Conservation (phyloP, 2,888 invertebrate genomes). For the Pecten maximus region DNA sequence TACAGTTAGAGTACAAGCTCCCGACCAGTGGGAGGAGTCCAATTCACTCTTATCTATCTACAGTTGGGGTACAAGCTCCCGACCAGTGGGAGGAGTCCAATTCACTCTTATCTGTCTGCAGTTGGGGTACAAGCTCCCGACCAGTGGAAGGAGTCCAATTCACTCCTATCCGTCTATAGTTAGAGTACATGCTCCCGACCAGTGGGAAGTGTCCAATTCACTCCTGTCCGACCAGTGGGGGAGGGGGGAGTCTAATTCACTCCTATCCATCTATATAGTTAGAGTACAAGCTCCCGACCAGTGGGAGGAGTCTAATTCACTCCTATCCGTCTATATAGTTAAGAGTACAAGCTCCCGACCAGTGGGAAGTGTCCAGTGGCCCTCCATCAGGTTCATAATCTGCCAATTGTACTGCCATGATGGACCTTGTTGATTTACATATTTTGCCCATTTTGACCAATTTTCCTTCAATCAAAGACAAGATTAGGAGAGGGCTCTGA, state of each 20-base stretch:
- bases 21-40: too few relatives aligned
- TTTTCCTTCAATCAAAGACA: neutral
- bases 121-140: too few relatives aligned
- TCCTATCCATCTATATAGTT: neutral
- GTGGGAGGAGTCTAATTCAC: neutral
- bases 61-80: too few relatives aligned
- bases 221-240: neutral
- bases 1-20: too few relatives aligned
- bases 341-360: neutral
- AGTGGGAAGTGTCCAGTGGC: neutral
- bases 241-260: too few relatives aligned
- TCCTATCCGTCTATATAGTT: too few relatives aligned
- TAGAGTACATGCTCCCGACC: neutral
- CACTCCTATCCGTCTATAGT: neutral
- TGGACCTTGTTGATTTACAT: conserved; percentile 8
- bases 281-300: neutral
- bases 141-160: too few relatives aligned
- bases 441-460: neutral
- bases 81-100: too few relatives aligned
- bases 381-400: neutral
- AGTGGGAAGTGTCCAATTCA: neutral
- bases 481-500: neutral
- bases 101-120: too few relatives aligned
- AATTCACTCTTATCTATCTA: too few relatives aligned
- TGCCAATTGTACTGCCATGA: neutral